Base-by-base conservation (phyloP, 2,888 invertebrate genomes). In the Artemia sinica region DNA sequence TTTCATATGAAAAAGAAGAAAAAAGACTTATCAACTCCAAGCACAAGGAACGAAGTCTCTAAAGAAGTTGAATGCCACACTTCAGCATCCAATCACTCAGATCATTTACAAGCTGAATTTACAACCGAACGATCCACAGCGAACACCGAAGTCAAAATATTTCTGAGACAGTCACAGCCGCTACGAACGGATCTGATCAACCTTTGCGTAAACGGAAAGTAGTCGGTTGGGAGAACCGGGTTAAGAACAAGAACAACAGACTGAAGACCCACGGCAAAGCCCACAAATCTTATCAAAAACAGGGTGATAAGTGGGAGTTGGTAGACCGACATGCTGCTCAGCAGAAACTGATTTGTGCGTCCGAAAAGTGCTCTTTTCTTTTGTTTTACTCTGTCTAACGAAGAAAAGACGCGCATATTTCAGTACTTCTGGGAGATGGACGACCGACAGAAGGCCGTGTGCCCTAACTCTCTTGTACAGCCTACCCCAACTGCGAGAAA, bases 201-300 rank as follows among this genome's bases (percentile, higher is more conserved):
- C 58, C 8, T 52, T 52, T 2, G 12, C 13, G 52, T n/a, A 52
- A 52, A 2, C 13, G 58, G 14, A 14, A 58, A 58, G 8, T 52
- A 52, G 52, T 52, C 52, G 52, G 52, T n/a, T n/a, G 52, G 52
- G 52, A 52, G n/a, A 52, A 52, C 52, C n/a, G 52, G 52, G n/a
- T 52, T 52, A 52, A 52, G 52, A 13, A n/a, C n/a, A 52, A 52
- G 52, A 52, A 52, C 52, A 52, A 52, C 13, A 52, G 52, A 52
- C 52, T 52, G 52, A 52, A 52, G n/a, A 52, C 52, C n/a, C 52
- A 52, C n/a, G 52, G 52, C 52, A 52, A 52, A 52, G 52, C 52
- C 52, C 52, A 52, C 52, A 52, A 52, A 52, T 52, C 52, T 18
- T 18, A 18, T 18, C 18, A 18, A 18, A 18, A 18, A 18, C 4